These are phyloP conservation scores for Sigmodon hispidus DNA, from an alignment of 2,113 vertebrate species.

Conservation along the genomic window DNA sequence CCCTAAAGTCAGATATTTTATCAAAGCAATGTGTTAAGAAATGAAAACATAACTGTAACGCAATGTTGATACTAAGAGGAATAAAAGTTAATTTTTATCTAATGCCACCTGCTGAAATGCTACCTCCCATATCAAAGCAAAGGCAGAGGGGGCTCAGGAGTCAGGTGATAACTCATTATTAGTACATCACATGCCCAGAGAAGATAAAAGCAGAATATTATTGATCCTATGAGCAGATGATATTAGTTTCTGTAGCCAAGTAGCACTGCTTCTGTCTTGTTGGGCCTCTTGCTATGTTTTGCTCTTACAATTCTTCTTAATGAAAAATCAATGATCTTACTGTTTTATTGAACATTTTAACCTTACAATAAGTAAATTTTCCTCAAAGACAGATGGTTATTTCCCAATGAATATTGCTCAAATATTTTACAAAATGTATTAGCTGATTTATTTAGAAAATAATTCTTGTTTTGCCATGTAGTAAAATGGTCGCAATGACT, in stretches of 20 bases:
- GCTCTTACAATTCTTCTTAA: not conserved
- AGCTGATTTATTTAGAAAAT: not conserved
- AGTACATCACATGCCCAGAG: not conserved
- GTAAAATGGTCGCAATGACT: not conserved
- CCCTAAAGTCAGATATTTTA: not conserved
- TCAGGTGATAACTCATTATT: not conserved
- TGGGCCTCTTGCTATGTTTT: not conserved
- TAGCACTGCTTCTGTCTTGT: not conserved
- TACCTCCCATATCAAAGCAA: not conserved
- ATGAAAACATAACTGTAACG: not conserved
- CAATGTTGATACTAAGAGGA: not conserved
- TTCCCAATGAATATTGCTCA: not conserved
- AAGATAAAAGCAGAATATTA: not conserved
- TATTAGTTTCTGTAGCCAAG: not conserved
- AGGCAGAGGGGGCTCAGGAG: not conserved
- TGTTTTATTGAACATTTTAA: slow-evolving; percentile 26
- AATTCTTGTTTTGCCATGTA: not conserved
- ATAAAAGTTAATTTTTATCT: not conserved
- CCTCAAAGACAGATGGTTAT: not conserved
- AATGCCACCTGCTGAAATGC: not conserved
- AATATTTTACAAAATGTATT: not conserved
- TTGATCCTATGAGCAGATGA: not conserved
- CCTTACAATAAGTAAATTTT: not conserved
- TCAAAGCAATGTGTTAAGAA: not conserved
- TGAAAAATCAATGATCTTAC: not conserved